phyloP scores from a whole-genome alignment of 2,113 vertebrate genomes.

The Blennius ocellaris region DNA sequence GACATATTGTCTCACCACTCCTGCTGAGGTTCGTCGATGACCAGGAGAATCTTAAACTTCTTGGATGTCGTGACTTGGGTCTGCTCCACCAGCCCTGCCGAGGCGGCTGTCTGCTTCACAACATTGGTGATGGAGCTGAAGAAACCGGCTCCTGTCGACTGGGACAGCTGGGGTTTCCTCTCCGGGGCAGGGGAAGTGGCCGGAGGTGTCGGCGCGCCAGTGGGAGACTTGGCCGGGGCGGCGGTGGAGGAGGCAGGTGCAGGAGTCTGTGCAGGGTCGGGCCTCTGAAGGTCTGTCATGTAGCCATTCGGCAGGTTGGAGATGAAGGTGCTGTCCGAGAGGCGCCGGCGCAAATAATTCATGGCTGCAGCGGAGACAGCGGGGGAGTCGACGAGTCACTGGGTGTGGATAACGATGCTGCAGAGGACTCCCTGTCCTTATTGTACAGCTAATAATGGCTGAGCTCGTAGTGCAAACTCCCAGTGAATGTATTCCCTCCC shows the following conservation, averaged over 20 bases:
- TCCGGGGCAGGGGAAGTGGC: conserved; percentile 79
- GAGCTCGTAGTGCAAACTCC: conserved; percentile 69
- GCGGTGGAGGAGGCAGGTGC: conserved; percentile 67
- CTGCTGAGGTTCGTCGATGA: conserved; percentile 91
- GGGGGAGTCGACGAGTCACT: conserved; percentile 27
- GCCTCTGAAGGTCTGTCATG: conserved; percentile 94
- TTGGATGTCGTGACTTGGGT: conserved; percentile 82
- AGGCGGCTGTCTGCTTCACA: conserved; percentile 94
- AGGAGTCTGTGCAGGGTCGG: conserved; percentile 74
- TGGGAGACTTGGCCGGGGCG: conserved; percentile 76
- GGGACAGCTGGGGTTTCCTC: conserved; percentile 74
- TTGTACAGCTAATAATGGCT: conserved; percentile 65
- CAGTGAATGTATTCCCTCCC: conserved; percentile 73
- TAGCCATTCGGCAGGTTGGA: conserved; percentile 97
- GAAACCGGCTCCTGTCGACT: conserved; percentile 85
- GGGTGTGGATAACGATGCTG: conserved; percentile 52
- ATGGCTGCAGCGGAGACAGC: conserved; percentile 82
- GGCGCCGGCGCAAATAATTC: conserved; percentile 95
- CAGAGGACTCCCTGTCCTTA: conserved; percentile 57
- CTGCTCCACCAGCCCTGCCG: conserved; percentile 87
- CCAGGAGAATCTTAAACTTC: conserved; percentile 92
- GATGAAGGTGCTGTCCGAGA: conserved; percentile 97
- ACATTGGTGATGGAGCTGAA: conserved; percentile 95
- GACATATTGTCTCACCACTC: conserved; percentile 89
- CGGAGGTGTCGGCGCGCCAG: conserved; percentile 72